A percentile compares a stretch with the other conserved stretches of the same genome.
Conservation (phyloP, 2,888 invertebrate genomes). For the Chloroclystis v-ata region DNA sequence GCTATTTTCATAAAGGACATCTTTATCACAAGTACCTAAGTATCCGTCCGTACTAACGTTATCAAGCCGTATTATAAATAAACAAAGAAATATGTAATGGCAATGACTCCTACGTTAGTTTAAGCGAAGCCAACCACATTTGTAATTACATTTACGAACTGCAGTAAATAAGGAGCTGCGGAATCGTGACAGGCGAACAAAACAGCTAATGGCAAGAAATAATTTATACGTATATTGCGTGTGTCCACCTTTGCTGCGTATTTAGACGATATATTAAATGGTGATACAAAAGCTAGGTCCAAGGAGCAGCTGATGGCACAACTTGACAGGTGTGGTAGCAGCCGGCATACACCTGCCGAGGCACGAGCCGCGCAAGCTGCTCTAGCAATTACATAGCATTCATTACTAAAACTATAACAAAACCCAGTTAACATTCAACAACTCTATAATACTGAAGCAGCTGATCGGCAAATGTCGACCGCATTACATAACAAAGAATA, state of each 20-base stretch:
- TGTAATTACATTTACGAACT: neutral
- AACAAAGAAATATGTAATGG: too few species aligned
- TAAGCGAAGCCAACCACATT: neutral
- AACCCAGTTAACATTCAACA: constrained; percentile 38
- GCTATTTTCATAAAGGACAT: neutral
- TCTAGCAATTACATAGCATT: constrained; percentile 53
- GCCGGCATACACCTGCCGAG: constrained; percentile 68
- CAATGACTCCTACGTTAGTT: neutral
- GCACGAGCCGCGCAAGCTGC: constrained; percentile 73
- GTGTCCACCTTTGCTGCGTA: constrained; percentile 12
- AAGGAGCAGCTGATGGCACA: constrained; percentile 64
- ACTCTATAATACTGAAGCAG: constrained; percentile 49
- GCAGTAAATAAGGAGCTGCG: neutral
- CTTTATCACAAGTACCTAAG: neutral
- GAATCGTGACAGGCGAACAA: constrained; percentile 6
- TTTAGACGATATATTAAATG: constrained; percentile 14
- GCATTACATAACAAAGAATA: constrained; percentile 34
- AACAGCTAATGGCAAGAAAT: constrained; percentile 1
- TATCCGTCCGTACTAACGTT: neutral
- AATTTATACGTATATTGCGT: constrained; percentile 14
- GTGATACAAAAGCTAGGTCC: constrained; percentile 38
- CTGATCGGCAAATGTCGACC: constrained; percentile 43
- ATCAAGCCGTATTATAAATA: too few species aligned
- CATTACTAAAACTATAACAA: constrained; percentile 46
- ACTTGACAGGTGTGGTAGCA: constrained; percentile 71